Evolutionary conservation across 2,888 invertebrate genomes (phyloP), one percentile per base, ranked within the genome.

Genomic region (Clusia tigrina): DNA sequence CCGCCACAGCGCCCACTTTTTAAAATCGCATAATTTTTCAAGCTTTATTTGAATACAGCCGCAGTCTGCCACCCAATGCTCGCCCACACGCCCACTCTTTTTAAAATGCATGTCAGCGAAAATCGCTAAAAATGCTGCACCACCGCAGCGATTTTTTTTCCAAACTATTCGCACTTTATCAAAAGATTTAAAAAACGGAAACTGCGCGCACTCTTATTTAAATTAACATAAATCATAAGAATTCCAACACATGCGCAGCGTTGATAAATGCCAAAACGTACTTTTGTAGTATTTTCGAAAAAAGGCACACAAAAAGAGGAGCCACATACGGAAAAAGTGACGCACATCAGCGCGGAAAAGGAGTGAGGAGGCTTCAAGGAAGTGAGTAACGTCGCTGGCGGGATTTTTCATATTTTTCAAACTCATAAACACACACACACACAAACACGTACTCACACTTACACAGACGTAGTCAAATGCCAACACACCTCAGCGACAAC

Each of bases 171-270:
- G 69, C 72, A 68, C 67, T 74, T 74, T 74, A 72, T 73, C 73
- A 73, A 73, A 68, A 67, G 71, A 67, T 68, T 67, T 72, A 67
- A 70, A 66, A 70, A 71, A 68, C 59, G 57, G 65, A 61, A 60
- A 48, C 12, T n/a, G 24, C 10, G 65, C 63, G 74, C 66, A 70
- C 72, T 69, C 74, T 77, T 74, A 77, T 77, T 74, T 74, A 74
- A 77, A 78, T 77, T 76, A 78, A 74, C 74, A 78, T 77, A 74
- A 78, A 77, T 77, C 78, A 78, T 72, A 78, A 76, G 74, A 74
- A 73, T 71, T 74, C 48, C 48, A 22, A 48, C 20, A 20, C 48
- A 48, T 15, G 5, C 48, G 22, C 48, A 42, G 42, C 3, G 32
- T 17, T 22, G 25, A 62, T 58, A 59, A 53, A 53, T 59, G 53